Evolutionary conservation across 2,888 invertebrate species (phyloP), one percentile per base, ranked within the genome.

Genomic region (Ashinkailepas kermadecensis): DNA sequence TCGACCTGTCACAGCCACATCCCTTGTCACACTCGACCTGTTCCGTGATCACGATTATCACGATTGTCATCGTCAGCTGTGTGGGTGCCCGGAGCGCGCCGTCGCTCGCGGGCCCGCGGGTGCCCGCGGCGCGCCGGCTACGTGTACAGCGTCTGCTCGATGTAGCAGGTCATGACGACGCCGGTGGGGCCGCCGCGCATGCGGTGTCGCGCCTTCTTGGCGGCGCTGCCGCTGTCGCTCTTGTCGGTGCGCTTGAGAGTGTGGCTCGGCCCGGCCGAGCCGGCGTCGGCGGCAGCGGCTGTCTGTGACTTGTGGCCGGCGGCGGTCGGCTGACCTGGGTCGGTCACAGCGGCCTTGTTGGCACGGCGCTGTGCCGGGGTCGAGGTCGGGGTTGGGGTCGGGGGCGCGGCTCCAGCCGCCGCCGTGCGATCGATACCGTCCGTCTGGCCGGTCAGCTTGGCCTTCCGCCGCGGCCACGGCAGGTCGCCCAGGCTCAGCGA

Each of bases 131-230:
- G 59, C 12, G 15, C 12, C 59, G 59, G 59, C 59, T 21, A 79
- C 79, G 58, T 23, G 58, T 79, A 79, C 3, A 79, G 23, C 7
- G 58, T 79, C 59, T 79, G 79, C 25, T 79, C 79, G 58, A 79
- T 79, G 18, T 79, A 79, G 18, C 79, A 79, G 12, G 58, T 79
- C 25, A 79, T 79, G 13, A 23, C 79, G 23, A 59, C 79, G 9
- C 58, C 58, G 15, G 3, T 79, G 12, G 57, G n/a, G 13, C n/a
- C 79, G 25, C 18, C 56, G 7, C 59, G 58, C 59, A 79, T 79
- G 3, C 79, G 57, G 15, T 15, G n/a, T 11, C 79, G 58, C 58
- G 79, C 57, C 59, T 79, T 79, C 25, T 79, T 79, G 23, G 23
- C n/a, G 10, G 56, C 23, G 1, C 15, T 23, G 12, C 79, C 79